These are phyloP conservation scores for Crotalus viridis DNA, from an alignment of 2,113 vertebrate species.

Conservation along the genomic window DNA sequence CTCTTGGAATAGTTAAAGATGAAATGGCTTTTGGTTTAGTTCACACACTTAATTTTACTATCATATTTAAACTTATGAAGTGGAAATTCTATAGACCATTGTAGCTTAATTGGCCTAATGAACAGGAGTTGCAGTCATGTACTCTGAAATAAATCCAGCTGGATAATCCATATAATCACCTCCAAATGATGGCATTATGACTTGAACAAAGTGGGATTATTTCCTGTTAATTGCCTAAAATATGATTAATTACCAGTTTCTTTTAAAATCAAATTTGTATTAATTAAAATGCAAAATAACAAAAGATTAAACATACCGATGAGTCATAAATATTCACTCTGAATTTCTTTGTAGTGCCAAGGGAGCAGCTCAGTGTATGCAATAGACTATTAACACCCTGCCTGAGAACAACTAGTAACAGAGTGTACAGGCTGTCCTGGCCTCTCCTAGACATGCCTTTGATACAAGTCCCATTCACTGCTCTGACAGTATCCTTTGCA, in stretches of 20 bases:
- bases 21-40: conserved; percentile 18
- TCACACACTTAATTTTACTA: conserved; percentile 54
- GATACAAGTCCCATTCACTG: background rate
- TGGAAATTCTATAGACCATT: conserved; percentile 55
- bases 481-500: background rate
- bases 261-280: conserved; percentile 64
- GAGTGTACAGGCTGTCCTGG: background rate
- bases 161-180: conserved; percentile 63
- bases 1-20: background rate
- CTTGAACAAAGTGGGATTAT: conserved; percentile 68
- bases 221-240: conserved; percentile 65
- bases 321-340: conserved; percentile 61
- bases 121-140: conserved; percentile 52
- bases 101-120: conserved; percentile 63
- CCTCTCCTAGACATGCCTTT: background rate
- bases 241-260: conserved; percentile 67
- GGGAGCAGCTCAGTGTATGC: background rate
- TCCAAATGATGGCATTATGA: conserved; percentile 59
- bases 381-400: background rate
- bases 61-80: conserved; percentile 59
- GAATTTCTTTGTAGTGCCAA: conserved; percentile 4
- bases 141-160: conserved; percentile 60
- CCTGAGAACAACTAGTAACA: background rate
- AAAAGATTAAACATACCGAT: conserved; percentile 46
- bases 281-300: conserved; percentile 45